Evolutionary conservation across 2,888 invertebrate species (phyloP).

Genomic region (Beris chalybata): DNA sequence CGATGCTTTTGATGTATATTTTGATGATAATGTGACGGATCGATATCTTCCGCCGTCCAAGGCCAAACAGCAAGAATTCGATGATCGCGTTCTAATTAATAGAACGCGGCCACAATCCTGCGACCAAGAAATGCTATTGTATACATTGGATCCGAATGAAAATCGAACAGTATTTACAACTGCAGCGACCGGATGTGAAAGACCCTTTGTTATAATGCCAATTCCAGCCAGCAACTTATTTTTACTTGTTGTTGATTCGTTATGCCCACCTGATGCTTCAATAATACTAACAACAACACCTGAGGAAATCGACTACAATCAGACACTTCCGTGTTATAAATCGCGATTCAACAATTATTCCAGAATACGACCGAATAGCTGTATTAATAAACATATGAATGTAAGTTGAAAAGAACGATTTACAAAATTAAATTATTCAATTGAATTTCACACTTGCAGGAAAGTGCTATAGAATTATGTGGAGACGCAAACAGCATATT

Average conservation of each 20-base stretch:
- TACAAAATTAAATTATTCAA: neutral
- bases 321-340: constrained; percentile 65
- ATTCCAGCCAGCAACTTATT: constrained; percentile 79
- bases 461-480: constrained; percentile 69
- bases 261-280: constrained; percentile 62
- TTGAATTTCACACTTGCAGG: constrained; percentile 50
- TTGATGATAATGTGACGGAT: constrained; percentile 59
- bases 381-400: constrained; percentile 74
- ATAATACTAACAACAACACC: constrained; percentile 55
- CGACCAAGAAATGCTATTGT: constrained; percentile 71
- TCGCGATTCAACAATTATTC: constrained; percentile 61
- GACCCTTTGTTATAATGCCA: constrained; percentile 71
- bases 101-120: constrained; percentile 83
- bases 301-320: constrained; percentile 60
- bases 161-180: constrained; percentile 59
- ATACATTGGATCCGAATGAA: constrained; percentile 59
- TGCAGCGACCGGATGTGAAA: constrained; percentile 56
- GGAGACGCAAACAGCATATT: constrained; percentile 57
- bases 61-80: constrained; percentile 62
- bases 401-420: constrained; percentile 58
- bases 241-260: constrained; percentile 72
- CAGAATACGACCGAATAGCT: constrained; percentile 71
- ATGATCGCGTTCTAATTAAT: constrained; percentile 68
- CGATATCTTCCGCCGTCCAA: constrained; percentile 53
- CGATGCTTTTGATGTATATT: constrained; percentile 57